Conservation (phyloP, 2,797 vertebrate genomes). For the Crocodylus rhombifer region DNA sequence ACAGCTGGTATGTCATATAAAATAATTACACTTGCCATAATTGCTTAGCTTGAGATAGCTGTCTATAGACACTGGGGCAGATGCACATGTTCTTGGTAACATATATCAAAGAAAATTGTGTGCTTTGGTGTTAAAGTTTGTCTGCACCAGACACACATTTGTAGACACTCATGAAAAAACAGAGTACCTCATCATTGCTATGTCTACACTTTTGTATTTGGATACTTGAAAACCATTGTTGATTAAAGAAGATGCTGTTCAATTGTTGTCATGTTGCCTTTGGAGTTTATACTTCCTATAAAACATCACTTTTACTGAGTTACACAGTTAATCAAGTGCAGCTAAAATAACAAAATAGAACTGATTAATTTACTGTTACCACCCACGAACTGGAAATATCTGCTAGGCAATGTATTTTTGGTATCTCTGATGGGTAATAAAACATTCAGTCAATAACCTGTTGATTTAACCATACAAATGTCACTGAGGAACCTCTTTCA, state of each 20-base stretch:
- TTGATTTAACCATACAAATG: slow-evolving; percentile 49
- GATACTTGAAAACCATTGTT: neutral
- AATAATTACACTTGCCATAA: neutral
- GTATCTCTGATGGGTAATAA: slow-evolving; percentile 58
- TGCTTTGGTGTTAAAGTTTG: neutral
- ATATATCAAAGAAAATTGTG: neutral
- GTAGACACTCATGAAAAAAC: neutral
- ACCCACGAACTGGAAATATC: slow-evolving; percentile 56
- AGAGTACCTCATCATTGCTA: neutral
- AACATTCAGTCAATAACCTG: slow-evolving; percentile 39
- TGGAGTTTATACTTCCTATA: slow-evolving; percentile 31
- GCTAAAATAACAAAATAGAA: slow-evolving; percentile 58
- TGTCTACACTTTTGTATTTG: neutral
- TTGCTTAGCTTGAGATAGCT: neutral
- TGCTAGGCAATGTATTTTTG: slow-evolving; percentile 40
- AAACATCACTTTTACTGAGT: slow-evolving; percentile 16
- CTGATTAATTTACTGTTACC: slow-evolving; percentile 58
- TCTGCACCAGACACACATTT: neutral
- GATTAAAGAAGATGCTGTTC: neutral
- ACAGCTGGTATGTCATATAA: neutral
- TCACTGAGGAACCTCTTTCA: neutral
- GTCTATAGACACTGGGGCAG: accelerated
- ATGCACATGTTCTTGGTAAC: neutral
- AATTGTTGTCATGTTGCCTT: slow-evolving; percentile 3
- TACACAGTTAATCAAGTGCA: slow-evolving; percentile 44